Conservation (phyloP, 1,140 invertebrate genomes). For the Plectrocnemia conspersa region DNA sequence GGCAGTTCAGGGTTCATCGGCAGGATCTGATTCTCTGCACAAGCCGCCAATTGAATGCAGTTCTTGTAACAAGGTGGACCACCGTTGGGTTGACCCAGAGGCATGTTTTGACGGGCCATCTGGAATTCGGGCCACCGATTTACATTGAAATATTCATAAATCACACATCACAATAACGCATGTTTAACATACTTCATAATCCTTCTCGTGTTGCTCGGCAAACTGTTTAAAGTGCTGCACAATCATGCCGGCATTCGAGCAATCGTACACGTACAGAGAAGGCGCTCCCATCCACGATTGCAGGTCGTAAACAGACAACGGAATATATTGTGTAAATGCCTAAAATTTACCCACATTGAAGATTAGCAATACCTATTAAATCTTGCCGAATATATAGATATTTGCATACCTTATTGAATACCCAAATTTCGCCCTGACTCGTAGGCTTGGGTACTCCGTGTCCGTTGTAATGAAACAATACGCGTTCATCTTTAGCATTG, state of each 20-base stretch:
- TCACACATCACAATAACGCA: not conserved
- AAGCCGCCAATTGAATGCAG: constrained; percentile 96
- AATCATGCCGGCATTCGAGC: constrained; percentile 96
- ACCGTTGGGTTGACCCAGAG: constrained; percentile 23
- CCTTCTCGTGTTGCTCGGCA: constrained; percentile 84
- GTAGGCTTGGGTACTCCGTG: constrained; percentile 99
- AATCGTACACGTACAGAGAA: constrained; percentile 99
- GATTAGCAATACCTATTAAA: constrained; percentile 5
- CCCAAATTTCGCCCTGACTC: constrained; percentile 98
- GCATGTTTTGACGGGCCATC: constrained; percentile 25
- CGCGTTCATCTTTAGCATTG: constrained; percentile 98
- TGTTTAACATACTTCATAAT: constrained; percentile 62
- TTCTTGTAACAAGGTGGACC: constrained; percentile 67
- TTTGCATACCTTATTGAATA: constrained; percentile 84
- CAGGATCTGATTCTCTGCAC: constrained; percentile 83
- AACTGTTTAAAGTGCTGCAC: constrained; percentile 90
- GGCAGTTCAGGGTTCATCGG: constrained; percentile 98
- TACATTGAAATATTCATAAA: not conserved
- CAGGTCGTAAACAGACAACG: constrained; percentile 94
- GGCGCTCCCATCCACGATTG: constrained; percentile 99
- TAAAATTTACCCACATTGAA: constrained; percentile 47
- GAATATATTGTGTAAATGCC: constrained; percentile 98
- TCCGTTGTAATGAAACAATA: constrained; percentile 99
- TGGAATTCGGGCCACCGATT: constrained; percentile 6
- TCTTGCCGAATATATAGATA: constrained; percentile 4